Percentiles rank a stretch among this genome's conserved stretches.
phyloP scores from a whole-genome alignment of 2,888 invertebrate genomes.

The Drosophila rellima region DNA sequence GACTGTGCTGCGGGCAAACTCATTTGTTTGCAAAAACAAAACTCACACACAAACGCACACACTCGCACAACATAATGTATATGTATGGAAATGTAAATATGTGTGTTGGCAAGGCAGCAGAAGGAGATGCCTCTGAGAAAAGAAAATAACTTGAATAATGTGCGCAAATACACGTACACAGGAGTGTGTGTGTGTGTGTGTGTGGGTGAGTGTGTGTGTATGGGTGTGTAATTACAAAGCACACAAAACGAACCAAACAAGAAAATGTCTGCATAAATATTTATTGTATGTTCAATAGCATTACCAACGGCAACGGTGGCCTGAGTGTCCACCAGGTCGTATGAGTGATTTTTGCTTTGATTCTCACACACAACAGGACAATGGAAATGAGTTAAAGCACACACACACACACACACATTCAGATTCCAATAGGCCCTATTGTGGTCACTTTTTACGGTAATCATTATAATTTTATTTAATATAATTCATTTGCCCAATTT shows the following conservation, averaged over 20 bases:
- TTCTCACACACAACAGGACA: conserved; percentile 23
- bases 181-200: conserved; percentile 1
- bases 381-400: conserved; percentile 9
- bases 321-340: conserved; percentile 41
- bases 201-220: conserved; percentile 14
- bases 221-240: conserved; percentile 64
- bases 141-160: conserved; percentile 68
- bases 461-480: conserved; percentile 26
- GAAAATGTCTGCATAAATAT: conserved; percentile 71
- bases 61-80: conserved; percentile 54
- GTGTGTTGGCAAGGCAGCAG: conserved; percentile 44
- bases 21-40: conserved; percentile 68
- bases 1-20: conserved; percentile 50
- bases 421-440: background rate
- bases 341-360: conserved; percentile 67
- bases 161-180: conserved; percentile 55
- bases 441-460: conserved; percentile 41
- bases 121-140: conserved; percentile 32
- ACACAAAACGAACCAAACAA: conserved; percentile 43
- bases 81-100: conserved; percentile 70
- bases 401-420: background rate
- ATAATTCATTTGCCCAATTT: conserved; percentile 45
- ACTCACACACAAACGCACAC: conserved; percentile 35
- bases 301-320: conserved; percentile 47
- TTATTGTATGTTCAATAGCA: conserved; percentile 72